A percentile compares a stretch with the other conserved stretches of the same genome.
These are phyloP conservation scores for Ophraella communa DNA, from an alignment of 2,888 invertebrate species.

Conservation along the genomic window DNA sequence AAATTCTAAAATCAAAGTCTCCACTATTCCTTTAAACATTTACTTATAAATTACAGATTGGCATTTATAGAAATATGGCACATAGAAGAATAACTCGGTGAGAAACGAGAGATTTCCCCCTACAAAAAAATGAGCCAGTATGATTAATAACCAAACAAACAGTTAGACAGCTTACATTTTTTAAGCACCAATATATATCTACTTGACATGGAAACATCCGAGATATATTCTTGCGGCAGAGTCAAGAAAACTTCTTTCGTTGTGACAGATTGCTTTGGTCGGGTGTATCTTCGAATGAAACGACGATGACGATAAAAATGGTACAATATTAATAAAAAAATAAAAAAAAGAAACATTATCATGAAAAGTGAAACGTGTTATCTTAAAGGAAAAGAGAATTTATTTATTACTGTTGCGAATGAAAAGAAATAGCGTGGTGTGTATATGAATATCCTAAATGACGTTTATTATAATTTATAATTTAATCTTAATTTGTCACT, in stretches of 20 bases:
- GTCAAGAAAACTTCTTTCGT: background rate
- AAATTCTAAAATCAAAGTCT: too few relatives aligned
- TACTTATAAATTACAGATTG: background rate
- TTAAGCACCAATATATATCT: slow-evolving; percentile 21
- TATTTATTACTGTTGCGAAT: too few relatives aligned
- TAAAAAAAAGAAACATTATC: too few relatives aligned
- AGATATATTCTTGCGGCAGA: slow-evolving; percentile 1
- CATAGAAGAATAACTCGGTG: background rate
- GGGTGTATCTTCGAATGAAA: background rate
- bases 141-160: slow-evolving; percentile 21
- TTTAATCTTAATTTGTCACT: too few relatives aligned
- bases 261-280: slow-evolving; percentile 1
- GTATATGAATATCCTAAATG: too few relatives aligned
- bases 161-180: slow-evolving; percentile 17
- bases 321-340: background rate
- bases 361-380: too few relatives aligned
- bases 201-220: slow-evolving; percentile 10
- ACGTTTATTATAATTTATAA: too few relatives aligned
- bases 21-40: background rate
- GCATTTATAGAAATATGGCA: background rate
- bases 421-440: too few relatives aligned
- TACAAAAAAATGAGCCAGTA: slow-evolving; percentile 12
- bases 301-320: too few relatives aligned
- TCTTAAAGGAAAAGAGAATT: too few relatives aligned
- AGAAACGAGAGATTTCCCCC: background rate